Evolutionary conservation across 2,888 invertebrate genomes (phyloP).

Genomic region (Cheilosia urbana): DNA sequence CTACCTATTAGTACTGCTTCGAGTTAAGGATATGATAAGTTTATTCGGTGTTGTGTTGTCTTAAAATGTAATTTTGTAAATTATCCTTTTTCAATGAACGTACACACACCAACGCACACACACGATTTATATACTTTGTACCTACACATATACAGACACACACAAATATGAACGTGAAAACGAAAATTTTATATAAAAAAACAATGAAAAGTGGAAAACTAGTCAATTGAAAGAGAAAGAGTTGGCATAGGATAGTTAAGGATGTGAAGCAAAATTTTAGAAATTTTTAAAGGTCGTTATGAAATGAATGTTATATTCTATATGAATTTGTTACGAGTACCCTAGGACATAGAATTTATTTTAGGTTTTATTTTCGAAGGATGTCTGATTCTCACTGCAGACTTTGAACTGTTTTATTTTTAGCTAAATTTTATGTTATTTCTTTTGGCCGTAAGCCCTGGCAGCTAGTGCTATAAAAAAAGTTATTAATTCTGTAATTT

Average conservation of each 20-base stretch:
- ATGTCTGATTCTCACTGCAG: slow-evolving; percentile 28
- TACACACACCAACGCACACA: slow-evolving; percentile 37
- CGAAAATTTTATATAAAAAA: slow-evolving; percentile 32
- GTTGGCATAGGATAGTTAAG: slow-evolving; percentile 12
- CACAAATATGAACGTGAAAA: slow-evolving; percentile 8
- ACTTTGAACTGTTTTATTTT: slow-evolving; percentile 50
- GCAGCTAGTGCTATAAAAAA: too few relatives aligned
- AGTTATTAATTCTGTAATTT: too few relatives aligned
- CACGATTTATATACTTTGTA: slow-evolving; percentile 69
- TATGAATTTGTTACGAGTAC: slow-evolving; percentile 57
- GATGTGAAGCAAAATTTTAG: slow-evolving; percentile 26
- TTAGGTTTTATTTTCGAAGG: slow-evolving; percentile 38
- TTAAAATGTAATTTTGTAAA: slow-evolving; percentile 52
- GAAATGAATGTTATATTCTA: slow-evolving; percentile 55
- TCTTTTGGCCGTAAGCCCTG: too few relatives aligned
- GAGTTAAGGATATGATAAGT: slow-evolving; percentile 41
- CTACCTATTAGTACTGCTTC: slow-evolving; percentile 39
- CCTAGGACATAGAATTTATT: slow-evolving; percentile 2
- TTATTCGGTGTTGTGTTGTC: slow-evolving; percentile 57
- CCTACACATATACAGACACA: slow-evolving; percentile 48
- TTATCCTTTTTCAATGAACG: slow-evolving; percentile 35
- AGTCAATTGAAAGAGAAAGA: slow-evolving; percentile 63
- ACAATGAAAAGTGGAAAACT: slow-evolving; percentile 49
- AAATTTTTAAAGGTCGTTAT: slow-evolving; percentile 53
- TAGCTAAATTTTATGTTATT: slow-evolving; percentile 60